phyloP scores from a whole-genome alignment of 2,113 vertebrate genomes.

The Anthoscopus minutus region DNA sequence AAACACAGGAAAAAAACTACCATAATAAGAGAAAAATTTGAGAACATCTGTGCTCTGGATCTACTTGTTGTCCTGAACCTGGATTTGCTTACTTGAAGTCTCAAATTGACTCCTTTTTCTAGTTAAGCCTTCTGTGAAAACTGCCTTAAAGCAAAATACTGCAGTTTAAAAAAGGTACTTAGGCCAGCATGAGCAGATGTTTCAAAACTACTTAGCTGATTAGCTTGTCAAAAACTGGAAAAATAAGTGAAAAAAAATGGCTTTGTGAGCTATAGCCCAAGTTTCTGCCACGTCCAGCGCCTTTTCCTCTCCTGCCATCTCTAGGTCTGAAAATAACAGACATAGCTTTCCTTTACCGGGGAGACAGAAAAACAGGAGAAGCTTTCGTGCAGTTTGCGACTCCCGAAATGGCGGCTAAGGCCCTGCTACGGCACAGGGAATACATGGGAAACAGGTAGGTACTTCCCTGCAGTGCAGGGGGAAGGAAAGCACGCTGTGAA shows the following conservation, averaged over 20 bases:
- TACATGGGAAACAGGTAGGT: constrained; percentile 85
- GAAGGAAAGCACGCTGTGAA: accelerated
- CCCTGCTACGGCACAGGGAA: constrained; percentile 78
- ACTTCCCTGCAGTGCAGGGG: neutral
- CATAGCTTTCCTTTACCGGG: constrained; percentile 75
- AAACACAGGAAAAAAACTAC: too few relatives aligned
- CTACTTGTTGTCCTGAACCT: neutral
- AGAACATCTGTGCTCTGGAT: neutral
- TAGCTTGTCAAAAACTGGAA: neutral
- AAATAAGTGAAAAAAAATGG: neutral
- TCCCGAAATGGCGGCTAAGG: constrained; percentile 78
- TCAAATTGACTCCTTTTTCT: neutral
- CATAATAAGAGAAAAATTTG: neutral
- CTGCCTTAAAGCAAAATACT: neutral
- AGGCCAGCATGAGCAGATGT: neutral
- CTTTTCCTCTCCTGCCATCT: neutral
- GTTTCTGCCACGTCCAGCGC: neutral
- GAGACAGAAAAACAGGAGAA: constrained; percentile 79
- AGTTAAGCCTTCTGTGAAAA: neutral
- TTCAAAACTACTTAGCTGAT: neutral
- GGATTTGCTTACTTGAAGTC: neutral
- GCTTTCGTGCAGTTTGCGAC: constrained; percentile 87
- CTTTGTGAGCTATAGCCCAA: neutral
- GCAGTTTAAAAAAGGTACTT: neutral
- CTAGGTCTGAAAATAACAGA: constrained; percentile 73